phyloP scores from a whole-genome alignment of 2,888 invertebrate species.

The Troides helena region DNA sequence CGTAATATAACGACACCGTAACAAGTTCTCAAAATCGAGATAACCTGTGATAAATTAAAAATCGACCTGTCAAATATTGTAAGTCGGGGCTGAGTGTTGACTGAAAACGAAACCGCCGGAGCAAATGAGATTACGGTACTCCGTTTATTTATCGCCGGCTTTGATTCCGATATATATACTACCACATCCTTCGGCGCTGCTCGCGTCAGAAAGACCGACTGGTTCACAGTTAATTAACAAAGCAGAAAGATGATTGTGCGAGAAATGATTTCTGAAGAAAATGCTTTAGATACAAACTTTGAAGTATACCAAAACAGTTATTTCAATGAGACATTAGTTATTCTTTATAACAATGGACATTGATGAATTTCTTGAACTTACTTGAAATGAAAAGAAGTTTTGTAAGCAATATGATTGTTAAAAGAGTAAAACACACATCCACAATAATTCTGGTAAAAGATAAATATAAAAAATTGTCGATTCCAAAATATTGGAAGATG shows the following conservation, averaged over 20 bases:
- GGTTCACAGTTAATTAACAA: constrained; percentile 21
- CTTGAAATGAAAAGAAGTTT: too few species aligned
- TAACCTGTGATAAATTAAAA: constrained; percentile 20
- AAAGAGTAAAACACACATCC: too few species aligned
- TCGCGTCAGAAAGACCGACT: constrained; percentile 38
- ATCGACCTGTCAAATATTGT: constrained; percentile 25
- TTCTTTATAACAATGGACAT: background rate
- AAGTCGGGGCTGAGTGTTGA: constrained; percentile 30
- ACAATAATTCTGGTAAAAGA: too few species aligned
- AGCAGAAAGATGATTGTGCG: background rate
- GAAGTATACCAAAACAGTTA: background rate
- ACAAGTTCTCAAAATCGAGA: constrained; percentile 7
- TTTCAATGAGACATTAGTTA: background rate
- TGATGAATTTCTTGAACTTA: too few species aligned
- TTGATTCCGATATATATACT: constrained; percentile 53
- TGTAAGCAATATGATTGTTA: too few species aligned
- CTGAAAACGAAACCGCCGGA: constrained; percentile 48
- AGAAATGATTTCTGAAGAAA: background rate
- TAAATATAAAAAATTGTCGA: too few species aligned
- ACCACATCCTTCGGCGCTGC: constrained; percentile 45
- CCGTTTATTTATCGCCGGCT: constrained; percentile 59
- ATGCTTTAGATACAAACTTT: background rate
- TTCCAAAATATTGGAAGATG: too few species aligned
- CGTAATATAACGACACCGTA: constrained; percentile 11
- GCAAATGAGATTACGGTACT: constrained; percentile 63